These are phyloP conservation scores for Tipula unca DNA, from an alignment of 2,888 invertebrate species.

Conservation along the genomic window DNA sequence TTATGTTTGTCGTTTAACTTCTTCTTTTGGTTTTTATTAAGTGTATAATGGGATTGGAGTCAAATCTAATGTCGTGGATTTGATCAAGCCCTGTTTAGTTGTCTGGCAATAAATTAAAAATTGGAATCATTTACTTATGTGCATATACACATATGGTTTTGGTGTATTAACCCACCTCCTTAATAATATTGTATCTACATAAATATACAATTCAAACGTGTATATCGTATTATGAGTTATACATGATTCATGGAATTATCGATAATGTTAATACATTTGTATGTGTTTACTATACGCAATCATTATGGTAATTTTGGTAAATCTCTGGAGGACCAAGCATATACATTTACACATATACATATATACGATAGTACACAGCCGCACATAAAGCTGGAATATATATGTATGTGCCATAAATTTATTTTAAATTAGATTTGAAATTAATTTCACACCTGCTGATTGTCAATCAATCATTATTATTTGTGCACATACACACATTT, in stretches of 20 bases:
- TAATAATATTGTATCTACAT: background rate
- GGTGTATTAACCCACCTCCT: background rate
- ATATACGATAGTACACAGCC: too few species aligned
- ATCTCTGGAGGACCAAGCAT: background rate
- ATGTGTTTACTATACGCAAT: background rate
- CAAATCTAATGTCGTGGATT: background rate
- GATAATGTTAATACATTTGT: background rate
- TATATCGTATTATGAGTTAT: background rate
- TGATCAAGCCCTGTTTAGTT: background rate
- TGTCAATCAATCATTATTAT: background rate
- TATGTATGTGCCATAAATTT: background rate
- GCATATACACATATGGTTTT: background rate
- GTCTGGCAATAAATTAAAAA: background rate
- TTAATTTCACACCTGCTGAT: background rate
- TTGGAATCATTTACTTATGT: too few species aligned
- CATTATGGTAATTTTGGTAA: background rate
- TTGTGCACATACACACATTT: too few species aligned
- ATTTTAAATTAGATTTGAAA: background rate
- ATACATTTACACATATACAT: background rate
- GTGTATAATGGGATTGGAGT: background rate
- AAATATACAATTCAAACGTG: background rate
- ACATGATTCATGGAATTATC: background rate
- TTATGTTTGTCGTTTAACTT: background rate
- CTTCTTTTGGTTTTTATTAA: background rate
- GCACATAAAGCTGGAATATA: background rate